Conservation (phyloP, 2,113 vertebrate species). For the Hippocampus mohnikei region DNA sequence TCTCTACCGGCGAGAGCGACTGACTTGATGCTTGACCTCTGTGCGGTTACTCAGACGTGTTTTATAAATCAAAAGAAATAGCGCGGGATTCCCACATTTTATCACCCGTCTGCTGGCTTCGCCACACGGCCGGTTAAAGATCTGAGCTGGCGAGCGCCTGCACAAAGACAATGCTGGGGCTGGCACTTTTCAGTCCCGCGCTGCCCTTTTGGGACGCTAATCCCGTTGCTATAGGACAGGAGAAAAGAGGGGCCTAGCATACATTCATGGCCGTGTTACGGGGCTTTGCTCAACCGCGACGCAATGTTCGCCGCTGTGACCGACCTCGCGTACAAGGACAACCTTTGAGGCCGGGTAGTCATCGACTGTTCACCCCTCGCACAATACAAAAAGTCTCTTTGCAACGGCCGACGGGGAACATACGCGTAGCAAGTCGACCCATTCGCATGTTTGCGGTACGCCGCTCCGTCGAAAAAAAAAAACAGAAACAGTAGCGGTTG, state of each 20-base stretch:
- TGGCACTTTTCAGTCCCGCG: slow-evolving; percentile 52
- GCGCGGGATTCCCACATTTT: background rate
- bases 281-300: slow-evolving; percentile 57
- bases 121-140: slow-evolving; percentile 26
- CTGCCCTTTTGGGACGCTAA: slow-evolving; percentile 56
- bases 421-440: background rate
- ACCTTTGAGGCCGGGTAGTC: slow-evolving; percentile 28
- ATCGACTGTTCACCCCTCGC: slow-evolving; percentile 31
- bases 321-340: slow-evolving; percentile 19
- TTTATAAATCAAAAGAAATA: slow-evolving; percentile 26
- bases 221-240: slow-evolving; percentile 47
- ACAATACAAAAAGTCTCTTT: slow-evolving; percentile 14
- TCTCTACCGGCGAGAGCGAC: slow-evolving; percentile 40
- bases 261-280: slow-evolving; percentile 56
- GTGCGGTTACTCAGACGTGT: slow-evolving; percentile 31
- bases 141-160: slow-evolving; percentile 15
- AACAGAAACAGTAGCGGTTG: background rate
- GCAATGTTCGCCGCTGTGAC: slow-evolving; percentile 49
- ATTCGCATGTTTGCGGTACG: slow-evolving; percentile 1
- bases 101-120: slow-evolving; percentile 8
- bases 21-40: slow-evolving; percentile 42
- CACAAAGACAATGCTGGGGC: slow-evolving; percentile 62
- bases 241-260: slow-evolving; percentile 58
- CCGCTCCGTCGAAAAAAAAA: background rate
- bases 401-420: background rate